A percentile compares a stretch with the other conserved stretches of the same genome.
phyloP scores from a whole-genome alignment of 2,888 invertebrate species.

The Nematopogon swammerdamellus region DNA sequence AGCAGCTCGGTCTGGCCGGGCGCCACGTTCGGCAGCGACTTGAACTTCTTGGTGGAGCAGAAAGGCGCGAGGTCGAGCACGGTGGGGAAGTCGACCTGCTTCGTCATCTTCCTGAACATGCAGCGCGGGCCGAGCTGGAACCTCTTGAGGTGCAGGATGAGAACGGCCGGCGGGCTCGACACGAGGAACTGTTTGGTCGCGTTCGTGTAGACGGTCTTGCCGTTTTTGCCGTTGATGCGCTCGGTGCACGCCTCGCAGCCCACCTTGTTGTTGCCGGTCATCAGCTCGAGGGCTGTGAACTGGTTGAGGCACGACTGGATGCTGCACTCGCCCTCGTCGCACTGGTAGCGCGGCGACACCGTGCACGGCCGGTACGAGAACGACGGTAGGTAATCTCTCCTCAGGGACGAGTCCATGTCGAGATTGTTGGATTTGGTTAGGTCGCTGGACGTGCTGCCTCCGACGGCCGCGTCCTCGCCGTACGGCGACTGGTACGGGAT shows the following conservation, averaged over 20 bases:
- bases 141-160: constrained; percentile 93
- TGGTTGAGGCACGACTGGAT: constrained; percentile 88
- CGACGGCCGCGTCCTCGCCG: constrained; percentile 17
- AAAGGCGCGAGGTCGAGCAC: constrained; percentile 87
- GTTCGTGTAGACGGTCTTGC: constrained; percentile 74
- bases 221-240: constrained; percentile 62
- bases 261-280: constrained; percentile 91
- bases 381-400: constrained; percentile 29
- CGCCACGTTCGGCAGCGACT: constrained; percentile 58
- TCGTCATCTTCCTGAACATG: constrained; percentile 79
- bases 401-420: constrained; percentile 26
- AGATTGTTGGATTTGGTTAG: constrained; percentile 23
- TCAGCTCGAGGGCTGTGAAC: constrained; percentile 86
- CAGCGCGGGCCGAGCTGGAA: constrained; percentile 80
- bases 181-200: constrained; percentile 85
- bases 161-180: constrained; percentile 86
- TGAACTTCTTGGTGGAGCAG: constrained; percentile 68
- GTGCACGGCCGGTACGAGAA: constrained; percentile 38
- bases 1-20: constrained; percentile 66
- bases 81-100: constrained; percentile 84
- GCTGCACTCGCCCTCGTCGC: constrained; percentile 77
- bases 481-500: constrained; percentile 22
- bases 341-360: constrained; percentile 65
- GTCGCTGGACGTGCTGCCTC: constrained; percentile 23
- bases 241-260: constrained; percentile 89